A percentile compares a stretch with the other conserved stretches of the same genome.
These are phyloP conservation scores for Allobates femoralis DNA, from an alignment of 2,797 vertebrate species.

Conservation along the genomic window DNA sequence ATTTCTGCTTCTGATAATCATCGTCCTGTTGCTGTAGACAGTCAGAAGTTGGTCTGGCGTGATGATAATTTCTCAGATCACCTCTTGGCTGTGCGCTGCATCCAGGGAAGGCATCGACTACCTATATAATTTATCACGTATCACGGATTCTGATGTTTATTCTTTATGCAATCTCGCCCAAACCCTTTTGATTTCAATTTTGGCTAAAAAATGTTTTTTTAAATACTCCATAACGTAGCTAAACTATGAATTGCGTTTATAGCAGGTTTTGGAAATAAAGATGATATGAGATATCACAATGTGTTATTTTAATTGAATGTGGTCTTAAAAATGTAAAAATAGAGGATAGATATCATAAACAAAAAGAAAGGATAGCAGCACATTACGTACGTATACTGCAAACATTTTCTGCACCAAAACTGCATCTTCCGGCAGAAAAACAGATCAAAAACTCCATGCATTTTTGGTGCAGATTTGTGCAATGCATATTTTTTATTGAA, in stretches of 20 bases:
- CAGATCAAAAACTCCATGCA: no score
- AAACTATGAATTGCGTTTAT: background rate
- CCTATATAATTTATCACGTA: background rate
- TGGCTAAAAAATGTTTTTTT: background rate
- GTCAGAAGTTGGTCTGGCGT: constrained; percentile 79
- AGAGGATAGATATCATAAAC: background rate
- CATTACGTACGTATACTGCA: no score
- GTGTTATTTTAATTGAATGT: background rate
- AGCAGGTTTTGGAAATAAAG: background rate
- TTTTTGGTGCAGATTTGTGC: no score
- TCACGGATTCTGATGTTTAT: background rate
- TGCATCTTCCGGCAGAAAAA: no score
- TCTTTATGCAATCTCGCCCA: background rate
- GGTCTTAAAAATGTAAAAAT: background rate
- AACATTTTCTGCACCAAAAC: no score
- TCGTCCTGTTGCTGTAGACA: constrained; percentile 71
- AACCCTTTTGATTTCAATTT: background rate
- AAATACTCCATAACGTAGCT: background rate
- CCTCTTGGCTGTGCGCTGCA: constrained; percentile 76
- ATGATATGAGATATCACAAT: background rate
- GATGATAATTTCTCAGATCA: constrained; percentile 74
- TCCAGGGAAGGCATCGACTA: constrained; percentile 54
- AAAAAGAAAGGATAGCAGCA: background rate
- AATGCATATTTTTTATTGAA: no score
- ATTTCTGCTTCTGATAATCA: background rate